Base-by-base conservation (phyloP, 35 echinoderm and acorn worm species). In the Nesometra sesokonis region DNA sequence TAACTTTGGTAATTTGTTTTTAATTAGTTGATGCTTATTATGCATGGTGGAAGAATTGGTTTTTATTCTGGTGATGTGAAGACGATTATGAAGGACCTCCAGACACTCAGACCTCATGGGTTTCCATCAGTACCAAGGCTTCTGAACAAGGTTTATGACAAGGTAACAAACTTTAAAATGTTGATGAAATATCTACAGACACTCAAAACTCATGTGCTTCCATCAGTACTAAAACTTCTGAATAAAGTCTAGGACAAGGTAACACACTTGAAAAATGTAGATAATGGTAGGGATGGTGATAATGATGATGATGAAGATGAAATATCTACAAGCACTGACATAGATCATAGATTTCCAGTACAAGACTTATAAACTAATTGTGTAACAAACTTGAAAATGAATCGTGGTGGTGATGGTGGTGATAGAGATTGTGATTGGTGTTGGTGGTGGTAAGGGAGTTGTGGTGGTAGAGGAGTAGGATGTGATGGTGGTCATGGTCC, bases 11-110 rank as follows among this genome's bases (percentile, higher is more conserved):
- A n/a, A n/a, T n/a, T n/a, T 78, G 5, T 78, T 85, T 3, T 36
- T 31, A 31, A 30, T 35, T 46, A 92, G 90, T 38, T 83, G 0
- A 57, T 93, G 86, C 84, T 80, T 35, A 30, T 88, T 0, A 84
- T 92, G 87, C 94, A 97, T 88, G 94, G 94, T 17, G 94, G 90
- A 33, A 32, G 88, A 46, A 90, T 93, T 47, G 94, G 87, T 0
- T 97, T 89, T 79, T 97, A 97, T 82, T 91, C 88, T 39, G 94
- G 94, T 29, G 91, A 97, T 88, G 90, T 97, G 2, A 97, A 92
- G 34, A 57, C 84, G 3, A 92, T 97, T 27, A 84, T 97, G 76
- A 91, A 97, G n/a, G 94, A 97, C 83, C 39, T 90, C 17, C 84
- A 81, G 43, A 88, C 87, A 85, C 85, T 91, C 0, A 77, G 39